Evolutionary conservation across 2,797 vertebrate species (phyloP).

Genomic region (Gambelia wislizenii): DNA sequence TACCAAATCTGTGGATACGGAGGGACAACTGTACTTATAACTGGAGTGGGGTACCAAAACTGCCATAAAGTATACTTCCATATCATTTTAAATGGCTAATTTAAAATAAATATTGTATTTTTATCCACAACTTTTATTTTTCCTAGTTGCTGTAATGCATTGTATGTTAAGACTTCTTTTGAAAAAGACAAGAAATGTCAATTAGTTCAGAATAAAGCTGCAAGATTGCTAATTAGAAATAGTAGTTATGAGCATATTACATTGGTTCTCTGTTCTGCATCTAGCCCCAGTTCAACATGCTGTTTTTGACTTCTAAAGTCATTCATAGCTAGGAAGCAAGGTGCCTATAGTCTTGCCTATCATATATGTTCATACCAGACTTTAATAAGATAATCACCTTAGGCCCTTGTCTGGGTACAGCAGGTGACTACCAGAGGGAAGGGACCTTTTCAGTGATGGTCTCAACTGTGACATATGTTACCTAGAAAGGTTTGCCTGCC

Average conservation of each 20-base stretch:
- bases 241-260: not conserved
- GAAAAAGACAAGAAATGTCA: not conserved
- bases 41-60: not conserved
- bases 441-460: not conserved
- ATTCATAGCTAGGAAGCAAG: not conserved
- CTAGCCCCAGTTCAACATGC: not conserved
- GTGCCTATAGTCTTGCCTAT: not conserved
- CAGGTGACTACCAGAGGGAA: not conserved
- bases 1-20: no score
- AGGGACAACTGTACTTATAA: no score
- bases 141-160: not conserved
- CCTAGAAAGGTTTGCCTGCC: not conserved
- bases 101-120: not conserved
- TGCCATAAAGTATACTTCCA: not conserved
- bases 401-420: not conserved
- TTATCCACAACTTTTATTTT: not conserved
- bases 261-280: not conserved
- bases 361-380: not conserved
- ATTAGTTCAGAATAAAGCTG: not conserved
- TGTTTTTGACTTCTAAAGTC: not conserved
- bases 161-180: not conserved
- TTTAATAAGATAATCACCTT: not conserved
- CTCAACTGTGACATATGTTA: not conserved
- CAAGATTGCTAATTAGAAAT: not conserved
- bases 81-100: conserved; percentile 11